These are phyloP conservation scores for Astyanax mexicanus DNA, from an alignment of 2,797 vertebrate genomes.

Conservation along the genomic window DNA sequence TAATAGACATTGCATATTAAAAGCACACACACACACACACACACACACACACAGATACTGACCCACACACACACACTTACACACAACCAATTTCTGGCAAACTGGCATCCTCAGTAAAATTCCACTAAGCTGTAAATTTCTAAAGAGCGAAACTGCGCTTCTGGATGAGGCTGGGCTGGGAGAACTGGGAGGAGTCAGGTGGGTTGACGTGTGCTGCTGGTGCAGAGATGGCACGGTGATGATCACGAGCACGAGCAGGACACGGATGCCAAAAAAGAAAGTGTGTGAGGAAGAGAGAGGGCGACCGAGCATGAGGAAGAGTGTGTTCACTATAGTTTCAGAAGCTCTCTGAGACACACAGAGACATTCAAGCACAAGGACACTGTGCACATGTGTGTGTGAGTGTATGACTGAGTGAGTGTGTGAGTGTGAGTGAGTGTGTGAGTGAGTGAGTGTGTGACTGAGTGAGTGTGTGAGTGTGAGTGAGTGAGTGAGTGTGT, in stretches of 20 bases:
- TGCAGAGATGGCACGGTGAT: conserved; percentile 10
- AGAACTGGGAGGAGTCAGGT: conserved; percentile 22
- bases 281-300: neutral
- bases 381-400: no score
- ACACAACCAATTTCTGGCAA: conserved; percentile 29
- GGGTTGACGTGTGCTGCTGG: conserved; percentile 29
- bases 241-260: neutral
- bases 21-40: conserved; percentile 2
- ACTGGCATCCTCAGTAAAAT: conserved; percentile 40
- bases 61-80: conserved; percentile 1
- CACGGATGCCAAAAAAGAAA: conserved; percentile 14
- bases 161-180: conserved; percentile 17
- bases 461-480: no score
- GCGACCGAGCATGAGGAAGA: neutral
- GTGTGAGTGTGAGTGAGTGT: neutral
- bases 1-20: conserved; percentile 19
- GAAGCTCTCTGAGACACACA: neutral
- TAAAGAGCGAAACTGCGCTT: conserved; percentile 32
- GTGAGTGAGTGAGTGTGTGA: no score
- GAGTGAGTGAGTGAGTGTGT: no score
- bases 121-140: conserved; percentile 45
- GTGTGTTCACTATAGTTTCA: conserved; percentile 1
- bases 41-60: neutral
- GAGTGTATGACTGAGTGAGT: no score
- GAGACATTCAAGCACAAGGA: neutral